phyloP scores from a whole-genome alignment of 92 coral and sea anemone species.

The Siderastrea siderea region DNA sequence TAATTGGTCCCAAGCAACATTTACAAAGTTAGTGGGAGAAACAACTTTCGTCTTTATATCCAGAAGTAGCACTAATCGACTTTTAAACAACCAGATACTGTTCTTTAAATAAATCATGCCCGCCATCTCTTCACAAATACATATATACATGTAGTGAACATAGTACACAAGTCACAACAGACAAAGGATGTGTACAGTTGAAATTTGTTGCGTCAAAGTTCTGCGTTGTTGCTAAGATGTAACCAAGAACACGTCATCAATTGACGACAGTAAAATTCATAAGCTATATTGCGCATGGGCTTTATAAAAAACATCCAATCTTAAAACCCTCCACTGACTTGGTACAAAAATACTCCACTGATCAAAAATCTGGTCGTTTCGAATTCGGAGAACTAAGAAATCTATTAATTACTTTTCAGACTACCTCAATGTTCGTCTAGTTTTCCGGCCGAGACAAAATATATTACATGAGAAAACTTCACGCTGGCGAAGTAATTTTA shows the following conservation, averaged over 20 bases:
- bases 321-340: not conserved
- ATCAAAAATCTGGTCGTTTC: not conserved
- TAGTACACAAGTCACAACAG: not conserved
- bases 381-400: conserved; percentile 1
- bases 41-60: too few species aligned
- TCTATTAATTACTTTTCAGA: not conserved
- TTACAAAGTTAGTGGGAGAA: too few species aligned
- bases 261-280: not conserved
- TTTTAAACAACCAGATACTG: too few species aligned
- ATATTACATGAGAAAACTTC: conserved; percentile 22
- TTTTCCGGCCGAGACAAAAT: conserved; percentile 7
- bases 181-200: not conserved
- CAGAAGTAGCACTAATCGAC: too few species aligned
- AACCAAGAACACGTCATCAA: not conserved
- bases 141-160: not conserved
- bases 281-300: not conserved
- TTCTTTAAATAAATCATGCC: not conserved
- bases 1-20: too few species aligned
- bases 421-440: not conserved
- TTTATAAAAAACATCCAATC: not conserved
- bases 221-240: not conserved
- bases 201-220: not conserved
- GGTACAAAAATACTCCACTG: not conserved
- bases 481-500: not conserved
- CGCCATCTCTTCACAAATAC: not conserved